Conservation (phyloP, 2,113 vertebrate species). For the Procapra przewalskii region DNA sequence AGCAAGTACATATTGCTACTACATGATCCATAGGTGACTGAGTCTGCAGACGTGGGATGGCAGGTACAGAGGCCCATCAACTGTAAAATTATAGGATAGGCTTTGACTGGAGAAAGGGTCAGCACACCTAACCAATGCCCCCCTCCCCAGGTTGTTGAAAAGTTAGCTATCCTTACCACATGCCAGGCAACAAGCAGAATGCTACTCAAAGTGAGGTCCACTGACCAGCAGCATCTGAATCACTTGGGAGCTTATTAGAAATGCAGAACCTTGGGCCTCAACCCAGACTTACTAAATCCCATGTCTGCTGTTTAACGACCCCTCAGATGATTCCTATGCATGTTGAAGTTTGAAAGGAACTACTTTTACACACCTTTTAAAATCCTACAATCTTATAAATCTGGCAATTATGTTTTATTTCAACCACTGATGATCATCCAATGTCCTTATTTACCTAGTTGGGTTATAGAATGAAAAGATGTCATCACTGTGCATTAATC, state of each 20-base stretch:
- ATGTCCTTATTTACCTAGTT: background rate
- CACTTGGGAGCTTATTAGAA: background rate
- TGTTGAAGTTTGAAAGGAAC: background rate
- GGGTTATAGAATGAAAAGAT: background rate
- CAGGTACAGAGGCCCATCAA: background rate
- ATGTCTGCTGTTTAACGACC: conserved; percentile 3
- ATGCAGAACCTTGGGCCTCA: background rate
- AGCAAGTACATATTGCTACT: background rate
- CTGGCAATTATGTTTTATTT: conserved; percentile 21
- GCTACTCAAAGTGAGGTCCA: background rate
- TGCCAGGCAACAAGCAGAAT: background rate
- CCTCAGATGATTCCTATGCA: background rate
- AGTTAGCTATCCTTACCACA: background rate
- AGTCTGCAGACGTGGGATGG: background rate
- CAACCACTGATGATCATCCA: background rate
- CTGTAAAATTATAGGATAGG: background rate
- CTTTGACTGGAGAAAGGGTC: background rate
- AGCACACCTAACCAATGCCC: background rate
- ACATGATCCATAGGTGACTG: background rate
- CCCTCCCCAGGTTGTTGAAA: background rate
- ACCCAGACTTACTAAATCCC: background rate
- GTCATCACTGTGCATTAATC: background rate
- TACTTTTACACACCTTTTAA: background rate
- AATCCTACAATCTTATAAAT: background rate
- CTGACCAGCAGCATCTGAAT: background rate